Conservation (phyloP, 1,140 invertebrate genomes). For the Vanessa tameamea region DNA sequence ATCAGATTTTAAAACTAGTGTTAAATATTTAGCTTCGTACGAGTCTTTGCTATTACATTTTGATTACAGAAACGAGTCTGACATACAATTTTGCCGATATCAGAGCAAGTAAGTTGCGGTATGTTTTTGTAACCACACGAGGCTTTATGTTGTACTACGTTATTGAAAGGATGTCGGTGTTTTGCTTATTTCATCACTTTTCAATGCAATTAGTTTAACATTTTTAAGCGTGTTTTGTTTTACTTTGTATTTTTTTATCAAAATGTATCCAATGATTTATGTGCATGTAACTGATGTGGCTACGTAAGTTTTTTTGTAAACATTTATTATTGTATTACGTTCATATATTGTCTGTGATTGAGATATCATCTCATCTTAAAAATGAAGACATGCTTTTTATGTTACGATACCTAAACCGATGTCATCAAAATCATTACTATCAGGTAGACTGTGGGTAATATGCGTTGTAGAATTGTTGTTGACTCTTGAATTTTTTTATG, state of each 20-base stretch:
- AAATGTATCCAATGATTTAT: neutral
- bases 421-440: neutral
- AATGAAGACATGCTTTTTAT: neutral
- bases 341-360: neutral
- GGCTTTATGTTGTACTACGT: slow-evolving; percentile 31
- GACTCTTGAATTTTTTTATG: neutral
- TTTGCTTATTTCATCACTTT: slow-evolving; percentile 28
- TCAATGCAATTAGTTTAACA: neutral
- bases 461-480: neutral
- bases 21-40: slow-evolving; percentile 41
- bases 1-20: slow-evolving; percentile 1
- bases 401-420: neutral
- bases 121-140: slow-evolving; percentile 34
- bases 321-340: neutral
- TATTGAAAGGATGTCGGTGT: slow-evolving; percentile 22
- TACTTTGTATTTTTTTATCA: neutral
- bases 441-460: neutral
- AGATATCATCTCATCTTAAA: neutral
- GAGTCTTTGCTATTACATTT: slow-evolving; percentile 46
- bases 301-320: neutral
- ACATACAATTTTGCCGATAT: slow-evolving; percentile 40
- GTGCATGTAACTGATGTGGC: neutral
- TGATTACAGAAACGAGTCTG: slow-evolving; percentile 46
- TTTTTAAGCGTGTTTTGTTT: neutral
- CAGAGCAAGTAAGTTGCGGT: slow-evolving; percentile 44